A percentile compares a stretch with the other conserved stretches of the same genome.
These are phyloP conservation scores for Grapholita molesta DNA, from an alignment of 1,140 invertebrate species.

Conservation along the genomic window DNA sequence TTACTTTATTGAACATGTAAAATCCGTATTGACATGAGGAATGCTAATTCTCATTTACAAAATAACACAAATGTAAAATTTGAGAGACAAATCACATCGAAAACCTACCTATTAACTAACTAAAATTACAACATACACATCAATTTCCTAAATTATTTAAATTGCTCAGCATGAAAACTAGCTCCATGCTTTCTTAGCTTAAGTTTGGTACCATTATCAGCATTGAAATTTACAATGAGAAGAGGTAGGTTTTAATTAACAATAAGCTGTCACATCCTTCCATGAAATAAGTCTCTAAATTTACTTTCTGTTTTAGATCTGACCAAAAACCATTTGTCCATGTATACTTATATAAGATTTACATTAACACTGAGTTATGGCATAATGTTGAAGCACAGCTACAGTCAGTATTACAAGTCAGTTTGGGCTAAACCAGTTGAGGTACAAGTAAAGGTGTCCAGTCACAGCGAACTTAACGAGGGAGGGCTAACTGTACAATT, in stretches of 20 bases:
- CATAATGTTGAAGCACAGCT: constrained; percentile 65
- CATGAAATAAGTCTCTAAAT: constrained; percentile 70
- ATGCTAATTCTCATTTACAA: constrained; percentile 79
- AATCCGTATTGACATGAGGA: constrained; percentile 79
- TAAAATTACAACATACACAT: constrained; percentile 79
- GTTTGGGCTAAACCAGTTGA: constrained; percentile 65
- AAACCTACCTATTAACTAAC: constrained; percentile 78
- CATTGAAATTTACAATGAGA: constrained; percentile 78
- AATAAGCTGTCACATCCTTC: constrained; percentile 52
- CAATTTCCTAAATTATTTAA: constrained; percentile 77
- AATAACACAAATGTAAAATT: constrained; percentile 79
- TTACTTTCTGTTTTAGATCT: constrained; percentile 64
- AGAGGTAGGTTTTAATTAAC: constrained; percentile 75
- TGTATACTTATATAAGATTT: constrained; percentile 30
- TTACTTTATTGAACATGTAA: constrained; percentile 80
- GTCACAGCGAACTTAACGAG: constrained; percentile 76
- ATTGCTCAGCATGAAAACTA: constrained; percentile 49
- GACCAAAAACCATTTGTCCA: constrained; percentile 63
- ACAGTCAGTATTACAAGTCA: constrained; percentile 44
- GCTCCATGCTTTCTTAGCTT: constrained; percentile 59
- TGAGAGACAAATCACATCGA: constrained; percentile 78
- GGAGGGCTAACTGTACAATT: constrained; percentile 77
- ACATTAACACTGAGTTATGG: constrained; percentile 55
- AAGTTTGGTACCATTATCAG: constrained; percentile 75
- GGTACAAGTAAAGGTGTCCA: constrained; percentile 66